Percentiles rank a stretch among this genome's conserved stretches.
These are phyloP conservation scores for Xenopus tropicalis DNA, from an alignment of 2,113 vertebrate genomes.

Conservation along the genomic window UCB_Xtro_10.0 CM004443.2:131011501-131012000, in stretches of 20 bases:
- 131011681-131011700: background rate
- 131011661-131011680: constrained; percentile 35
- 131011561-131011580: no score
- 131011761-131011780: constrained; percentile 45
- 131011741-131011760: constrained; percentile 27
- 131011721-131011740: constrained; percentile 44
- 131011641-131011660: constrained; percentile 38
- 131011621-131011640: constrained; percentile 25
- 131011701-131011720: constrained; percentile 23
- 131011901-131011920: constrained; percentile 6
- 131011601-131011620: background rate
- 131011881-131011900: background rate
- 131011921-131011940: no score
- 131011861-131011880: background rate
- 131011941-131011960: constrained; percentile 19
- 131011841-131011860: background rate
- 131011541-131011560: no score
- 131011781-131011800: constrained; percentile 10
- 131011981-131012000: constrained; percentile 16
- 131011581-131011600: no score
- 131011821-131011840: constrained; percentile 21
- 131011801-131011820: constrained; percentile 13
- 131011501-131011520: no score
- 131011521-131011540: no score
- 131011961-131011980: constrained; percentile 18